Evolutionary conservation across 2,797 vertebrate species (phyloP), one percentile per base, ranked within the genome.

Genomic region (Aphelocoma californica): DNA sequence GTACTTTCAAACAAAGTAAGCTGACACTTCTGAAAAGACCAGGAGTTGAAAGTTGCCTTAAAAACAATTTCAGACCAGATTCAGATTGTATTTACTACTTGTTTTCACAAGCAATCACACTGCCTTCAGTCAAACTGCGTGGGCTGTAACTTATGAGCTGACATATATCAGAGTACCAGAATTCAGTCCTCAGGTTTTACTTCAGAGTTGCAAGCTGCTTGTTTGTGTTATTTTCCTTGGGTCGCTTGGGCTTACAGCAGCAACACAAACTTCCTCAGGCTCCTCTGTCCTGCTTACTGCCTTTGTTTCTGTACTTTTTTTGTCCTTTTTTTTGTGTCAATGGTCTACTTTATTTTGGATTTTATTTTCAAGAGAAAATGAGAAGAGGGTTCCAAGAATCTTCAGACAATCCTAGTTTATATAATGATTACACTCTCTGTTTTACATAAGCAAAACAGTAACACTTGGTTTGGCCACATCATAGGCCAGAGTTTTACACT

Each of bases 1-100:
- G 56, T 73, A 34, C 81, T 95, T 94, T 96, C 88, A 95, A 74
- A 87, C 65, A 87, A 82, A 96, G 77, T 86, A 86, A 81, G 57
- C 20, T 94, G 95, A 90, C 94, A 90, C 81, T 79, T 96, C 90
- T 93, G 88, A 92, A 95, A 95, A 86, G 53, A 91, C 50, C 81
- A 83, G 40, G 40, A 90, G 64, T 88, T 95, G 67, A 88, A 92
- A 93, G 65, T 89, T 92, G 42, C 72, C 75, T 93, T 83, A 53
- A 93, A 91, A 94, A 85, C 78, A 78, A 54, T 91, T 90, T 95
- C 85, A 93, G 88, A 53, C 45, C 86, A 91, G 86, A 79, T 82
- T 93, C 84, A 74, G 74, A 42, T 84, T 92, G 88, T 90, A 86
- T 96, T 95, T 95, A 88, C 91, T 95, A 74, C 85, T 94, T 89